A percentile compares a stretch with the other conserved stretches of the same genome.
phyloP scores from a whole-genome alignment of 2,888 invertebrate species.

The Suillia variegata region DNA sequence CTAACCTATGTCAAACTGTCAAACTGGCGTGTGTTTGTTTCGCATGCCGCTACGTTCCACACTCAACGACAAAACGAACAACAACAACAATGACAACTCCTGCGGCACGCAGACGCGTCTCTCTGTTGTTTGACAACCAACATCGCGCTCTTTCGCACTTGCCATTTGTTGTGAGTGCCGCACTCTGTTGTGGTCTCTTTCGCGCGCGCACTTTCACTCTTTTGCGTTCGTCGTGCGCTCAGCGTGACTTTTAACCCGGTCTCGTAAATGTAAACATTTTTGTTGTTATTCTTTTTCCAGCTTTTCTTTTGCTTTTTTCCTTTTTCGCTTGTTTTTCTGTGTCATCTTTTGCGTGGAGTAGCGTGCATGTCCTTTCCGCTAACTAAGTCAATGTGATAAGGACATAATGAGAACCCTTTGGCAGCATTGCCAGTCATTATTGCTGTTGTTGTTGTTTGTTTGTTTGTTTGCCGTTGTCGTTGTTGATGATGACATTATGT shows the following conservation, averaged over 20 bases:
- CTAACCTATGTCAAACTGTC: not conserved
- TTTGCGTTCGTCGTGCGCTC: not conserved
- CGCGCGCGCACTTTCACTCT: not conserved
- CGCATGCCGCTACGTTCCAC: not conserved
- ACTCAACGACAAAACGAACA: too few relatives aligned
- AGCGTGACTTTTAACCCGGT: constrained; percentile 11
- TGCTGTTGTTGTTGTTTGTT: not conserved
- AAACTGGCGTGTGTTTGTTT: not conserved
- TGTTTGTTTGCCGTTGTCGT: not conserved
- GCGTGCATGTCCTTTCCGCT: not conserved
- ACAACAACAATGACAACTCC: too few relatives aligned
- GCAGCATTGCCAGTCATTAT: too few relatives aligned
- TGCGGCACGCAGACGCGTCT: too few relatives aligned
- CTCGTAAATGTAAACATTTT: constrained; percentile 15
- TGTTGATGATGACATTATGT: not conserved
- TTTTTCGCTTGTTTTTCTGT: not conserved
- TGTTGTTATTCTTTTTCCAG: too few relatives aligned
- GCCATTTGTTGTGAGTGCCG: too few relatives aligned
- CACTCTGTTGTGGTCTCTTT: not conserved
- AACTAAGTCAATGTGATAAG: not conserved
- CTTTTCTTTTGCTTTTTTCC: not conserved
- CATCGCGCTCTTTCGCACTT: not conserved
- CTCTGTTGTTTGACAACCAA: too few relatives aligned
- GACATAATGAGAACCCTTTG: not conserved
- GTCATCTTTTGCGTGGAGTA: not conserved